phyloP scores from a whole-genome alignment of 2,888 invertebrate species.

The Drosophila putrida region DNA sequence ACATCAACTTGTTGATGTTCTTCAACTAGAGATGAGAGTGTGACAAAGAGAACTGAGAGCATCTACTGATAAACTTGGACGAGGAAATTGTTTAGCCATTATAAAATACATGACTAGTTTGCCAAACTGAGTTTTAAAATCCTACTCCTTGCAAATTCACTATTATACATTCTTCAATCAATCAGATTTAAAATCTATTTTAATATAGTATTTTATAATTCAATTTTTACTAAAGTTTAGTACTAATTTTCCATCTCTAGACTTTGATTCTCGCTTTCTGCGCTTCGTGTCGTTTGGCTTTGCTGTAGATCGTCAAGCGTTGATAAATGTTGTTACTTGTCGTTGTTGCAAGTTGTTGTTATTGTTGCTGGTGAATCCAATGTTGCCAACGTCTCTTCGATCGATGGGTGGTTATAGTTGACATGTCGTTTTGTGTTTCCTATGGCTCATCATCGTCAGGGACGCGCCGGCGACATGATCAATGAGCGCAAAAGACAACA shows the following conservation, averaged over 20 bases:
- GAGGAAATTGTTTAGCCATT: too few species aligned
- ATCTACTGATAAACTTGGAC: neutral
- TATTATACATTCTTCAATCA: too few species aligned
- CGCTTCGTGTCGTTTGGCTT: conserved; percentile 67
- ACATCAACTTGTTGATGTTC: conserved; percentile 69
- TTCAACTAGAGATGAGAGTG: conserved; percentile 37
- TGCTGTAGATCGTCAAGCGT: conserved; percentile 78
- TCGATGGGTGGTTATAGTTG: conserved; percentile 83
- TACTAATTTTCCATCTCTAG: conserved; percentile 11
- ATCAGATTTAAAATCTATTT: too few species aligned
- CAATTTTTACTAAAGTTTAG: neutral
- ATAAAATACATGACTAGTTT: too few species aligned
- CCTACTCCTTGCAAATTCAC: too few species aligned
- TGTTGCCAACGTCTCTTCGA: conserved; percentile 63
- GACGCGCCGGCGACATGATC: conserved; percentile 57
- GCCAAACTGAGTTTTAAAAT: too few species aligned
- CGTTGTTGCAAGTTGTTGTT: conserved; percentile 69
- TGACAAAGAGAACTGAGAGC: neutral
- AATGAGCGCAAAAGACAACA: conserved; percentile 39
- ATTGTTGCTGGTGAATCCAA: conserved; percentile 32
- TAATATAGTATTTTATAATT: too few species aligned
- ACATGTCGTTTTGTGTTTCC: conserved; percentile 77
- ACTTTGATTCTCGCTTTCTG: neutral
- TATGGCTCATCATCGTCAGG: conserved; percentile 59
- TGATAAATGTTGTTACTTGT: conserved; percentile 82